Conservation (phyloP, 2,797 vertebrate genomes). For the Mionectes olivaceus region DNA sequence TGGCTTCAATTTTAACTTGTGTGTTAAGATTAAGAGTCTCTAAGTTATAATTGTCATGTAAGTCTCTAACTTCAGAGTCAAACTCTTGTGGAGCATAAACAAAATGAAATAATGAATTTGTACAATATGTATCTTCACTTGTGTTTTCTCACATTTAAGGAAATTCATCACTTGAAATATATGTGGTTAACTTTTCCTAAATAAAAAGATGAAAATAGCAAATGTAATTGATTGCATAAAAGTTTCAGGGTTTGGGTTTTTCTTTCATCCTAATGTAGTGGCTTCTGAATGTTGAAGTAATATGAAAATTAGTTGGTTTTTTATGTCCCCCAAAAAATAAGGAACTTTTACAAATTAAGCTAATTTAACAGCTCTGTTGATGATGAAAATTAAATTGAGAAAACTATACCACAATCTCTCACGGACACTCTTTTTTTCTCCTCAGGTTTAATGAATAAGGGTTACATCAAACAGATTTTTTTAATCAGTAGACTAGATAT, state of each 20-base stretch:
- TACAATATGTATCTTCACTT: not conserved
- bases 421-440: rapidly evolving
- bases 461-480: not conserved
- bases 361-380: not conserved
- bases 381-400: not conserved
- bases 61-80: not conserved
- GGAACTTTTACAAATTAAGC: not conserved
- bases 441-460: not conserved
- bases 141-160: not conserved
- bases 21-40: not conserved
- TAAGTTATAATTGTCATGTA: not conserved
- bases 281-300: not conserved
- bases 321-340: not conserved
- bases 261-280: not conserved
- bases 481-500: not conserved
- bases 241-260: rapidly evolving
- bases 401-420: not conserved
- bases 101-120: not conserved
- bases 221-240: not conserved
- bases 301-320: not conserved
- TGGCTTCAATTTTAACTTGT: not conserved
- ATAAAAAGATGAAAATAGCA: not conserved
- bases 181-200: not conserved
- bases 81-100: not conserved
- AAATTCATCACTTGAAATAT: not conserved